Base-by-base conservation (phyloP, 2,797 vertebrate species). In the Oophaga sylvatica region DNA sequence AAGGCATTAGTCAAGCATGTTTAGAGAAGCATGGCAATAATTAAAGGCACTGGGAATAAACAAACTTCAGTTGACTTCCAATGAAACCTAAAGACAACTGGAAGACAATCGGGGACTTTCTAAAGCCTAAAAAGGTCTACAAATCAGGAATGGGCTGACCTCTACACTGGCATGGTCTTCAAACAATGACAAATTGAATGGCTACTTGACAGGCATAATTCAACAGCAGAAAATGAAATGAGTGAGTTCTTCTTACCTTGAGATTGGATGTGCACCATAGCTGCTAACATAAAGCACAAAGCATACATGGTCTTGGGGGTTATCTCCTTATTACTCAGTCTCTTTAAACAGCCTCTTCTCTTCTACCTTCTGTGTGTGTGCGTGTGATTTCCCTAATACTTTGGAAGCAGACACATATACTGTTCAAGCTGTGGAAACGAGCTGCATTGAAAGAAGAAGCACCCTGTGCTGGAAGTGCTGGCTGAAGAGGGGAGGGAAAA, bases 191-290 rank as follows among this genome's bases (percentile, higher is more conserved):
- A 41, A 68, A 67, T 85, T 65, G 70, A 75, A 80, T 19, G 35
- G 60, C 71, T 81, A 68, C 45, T 83, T 85, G 73, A 48, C 62
- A 71, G 41, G 56, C 62, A 84, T 85, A 29, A 82, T 89, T 85
- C 68, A 88, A 20, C 45, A 68, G 29, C 12, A 76, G 19, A 35
- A 80, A 75, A 76, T 65, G 87, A 41, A 48, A 85, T 62, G 59
- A 71, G 41, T 20, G 53, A 79, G 48, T 53, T 53, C 92, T 92
- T 94, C 95, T 94, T 95, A 96, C 96, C 96, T 94, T 93, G 93
- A 53, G 91, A 94, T 19, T 87, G 92, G 22, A 89, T 90, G 59
- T 88, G 73, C 79, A 79, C 87, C 86, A 91, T 90, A 1, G 91
- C 91, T 29, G 92, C 63, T 75, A 94, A 81, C 73, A 92, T 71